Conservation (phyloP, 2,797 vertebrate species). For the Buphagus erythrorhynchus region DNA sequence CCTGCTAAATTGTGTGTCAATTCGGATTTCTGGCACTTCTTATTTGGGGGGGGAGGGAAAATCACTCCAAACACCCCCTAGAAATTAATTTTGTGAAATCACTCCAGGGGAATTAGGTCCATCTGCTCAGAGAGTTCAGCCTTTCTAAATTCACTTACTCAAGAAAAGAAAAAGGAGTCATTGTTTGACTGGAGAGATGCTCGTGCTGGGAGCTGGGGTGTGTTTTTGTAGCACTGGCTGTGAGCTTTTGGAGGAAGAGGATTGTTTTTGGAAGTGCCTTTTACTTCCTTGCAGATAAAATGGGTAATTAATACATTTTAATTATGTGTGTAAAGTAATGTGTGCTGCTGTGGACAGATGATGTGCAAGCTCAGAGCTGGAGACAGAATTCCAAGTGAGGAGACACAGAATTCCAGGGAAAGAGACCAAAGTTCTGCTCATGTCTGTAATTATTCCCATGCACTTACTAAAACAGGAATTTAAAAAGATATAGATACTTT, state of each 20-base stretch:
- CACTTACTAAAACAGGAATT: not conserved
- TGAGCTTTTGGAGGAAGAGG: not conserved
- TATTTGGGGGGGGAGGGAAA: rapidly evolving
- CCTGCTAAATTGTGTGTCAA: not conserved
- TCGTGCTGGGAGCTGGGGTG: not conserved
- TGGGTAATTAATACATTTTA: not conserved
- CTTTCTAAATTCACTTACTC: not conserved
- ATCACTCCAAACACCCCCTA: not conserved
- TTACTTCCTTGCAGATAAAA: not conserved
- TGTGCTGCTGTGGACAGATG: not conserved
- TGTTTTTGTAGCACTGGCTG: not conserved
- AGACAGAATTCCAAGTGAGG: not conserved
- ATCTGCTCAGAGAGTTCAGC: not conserved
- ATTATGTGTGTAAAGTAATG: not conserved
- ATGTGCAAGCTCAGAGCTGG: not conserved
- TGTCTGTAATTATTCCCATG: not conserved
- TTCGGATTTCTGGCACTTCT: not conserved
- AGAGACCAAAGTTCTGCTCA: not conserved
- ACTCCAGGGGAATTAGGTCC: not conserved
- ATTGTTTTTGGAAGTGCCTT: not conserved
- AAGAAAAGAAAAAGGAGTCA: not conserved
- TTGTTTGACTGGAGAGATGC: not conserved
- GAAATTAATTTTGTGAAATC: not conserved
- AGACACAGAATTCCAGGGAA: not conserved
- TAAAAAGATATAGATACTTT: rapidly evolving